Conservation (phyloP, 2,113 vertebrate species). For the Probosciger aterrimus region DNA sequence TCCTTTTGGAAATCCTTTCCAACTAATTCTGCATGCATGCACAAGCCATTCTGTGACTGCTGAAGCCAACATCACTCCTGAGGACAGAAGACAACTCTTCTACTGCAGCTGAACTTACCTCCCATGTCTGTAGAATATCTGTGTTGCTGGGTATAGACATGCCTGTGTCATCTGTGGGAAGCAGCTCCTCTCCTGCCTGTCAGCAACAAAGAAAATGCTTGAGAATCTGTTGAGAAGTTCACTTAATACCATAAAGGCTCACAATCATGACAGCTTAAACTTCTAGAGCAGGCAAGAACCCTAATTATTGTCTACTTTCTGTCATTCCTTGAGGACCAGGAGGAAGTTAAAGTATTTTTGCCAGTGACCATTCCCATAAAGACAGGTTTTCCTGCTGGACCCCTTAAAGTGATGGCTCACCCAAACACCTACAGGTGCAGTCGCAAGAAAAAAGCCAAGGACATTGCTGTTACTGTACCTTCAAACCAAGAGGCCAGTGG, state of each 20-base stretch:
- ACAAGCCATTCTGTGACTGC: neutral
- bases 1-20: neutral
- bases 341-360: neutral
- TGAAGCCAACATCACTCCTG: neutral
- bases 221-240: neutral
- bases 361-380: neutral
- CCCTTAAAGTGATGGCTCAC: neutral
- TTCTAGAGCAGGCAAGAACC: neutral
- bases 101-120: constrained; percentile 67
- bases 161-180: constrained; percentile 81
- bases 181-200: constrained; percentile 77
- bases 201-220: neutral
- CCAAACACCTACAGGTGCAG: neutral
- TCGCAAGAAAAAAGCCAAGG: neutral
- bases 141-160: constrained; percentile 71
- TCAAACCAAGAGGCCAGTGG: constrained; percentile 90
- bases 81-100: neutral
- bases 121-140: constrained; percentile 84
- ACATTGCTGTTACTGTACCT: constrained; percentile 70
- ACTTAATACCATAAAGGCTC: neutral
- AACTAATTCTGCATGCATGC: neutral
- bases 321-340: neutral
- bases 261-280: neutral
- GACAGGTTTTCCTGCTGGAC: neutral
- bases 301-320: neutral